Percentiles rank a stretch among this genome's conserved stretches.
These are phyloP conservation scores for Neodiprion virginianus DNA, from an alignment of 1,140 invertebrate genomes.

Conservation along the genomic window DNA sequence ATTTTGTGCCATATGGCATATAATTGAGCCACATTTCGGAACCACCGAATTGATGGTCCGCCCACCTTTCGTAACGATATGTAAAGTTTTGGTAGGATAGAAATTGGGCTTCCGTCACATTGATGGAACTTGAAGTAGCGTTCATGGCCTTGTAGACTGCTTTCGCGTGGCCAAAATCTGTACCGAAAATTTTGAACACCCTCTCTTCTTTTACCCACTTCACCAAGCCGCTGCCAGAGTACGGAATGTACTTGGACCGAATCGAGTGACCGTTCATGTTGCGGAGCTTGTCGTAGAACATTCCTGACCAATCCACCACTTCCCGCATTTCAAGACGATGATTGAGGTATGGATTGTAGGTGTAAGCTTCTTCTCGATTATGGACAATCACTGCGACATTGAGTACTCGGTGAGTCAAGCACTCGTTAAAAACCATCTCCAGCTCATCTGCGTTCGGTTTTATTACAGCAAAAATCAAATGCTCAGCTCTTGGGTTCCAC, in stretches of 20 bases:
- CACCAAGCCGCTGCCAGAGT: neutral
- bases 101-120: neutral
- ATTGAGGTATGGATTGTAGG: slow-evolving; percentile 7
- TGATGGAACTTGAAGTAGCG: neutral
- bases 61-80: neutral
- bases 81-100: neutral
- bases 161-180: neutral
- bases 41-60: neutral
- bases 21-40: neutral
- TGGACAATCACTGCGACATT: slow-evolving; percentile 1
- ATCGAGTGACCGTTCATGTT: neutral
- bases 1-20: neutral
- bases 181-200: neutral
- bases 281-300: neutral
- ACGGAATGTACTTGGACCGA: neutral
- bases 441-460: neutral
- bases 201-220: neutral
- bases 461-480: neutral
- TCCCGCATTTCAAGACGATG: neutral
- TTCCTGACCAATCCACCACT: neutral
- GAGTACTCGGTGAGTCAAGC: neutral
- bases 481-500: slow-evolving; percentile 9
- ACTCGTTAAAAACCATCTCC: neutral
- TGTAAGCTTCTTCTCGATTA: neutral
- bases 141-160: neutral